Base-by-base conservation (phyloP, 1,140 invertebrate genomes). In the Plectrocnemia conspersa region DNA sequence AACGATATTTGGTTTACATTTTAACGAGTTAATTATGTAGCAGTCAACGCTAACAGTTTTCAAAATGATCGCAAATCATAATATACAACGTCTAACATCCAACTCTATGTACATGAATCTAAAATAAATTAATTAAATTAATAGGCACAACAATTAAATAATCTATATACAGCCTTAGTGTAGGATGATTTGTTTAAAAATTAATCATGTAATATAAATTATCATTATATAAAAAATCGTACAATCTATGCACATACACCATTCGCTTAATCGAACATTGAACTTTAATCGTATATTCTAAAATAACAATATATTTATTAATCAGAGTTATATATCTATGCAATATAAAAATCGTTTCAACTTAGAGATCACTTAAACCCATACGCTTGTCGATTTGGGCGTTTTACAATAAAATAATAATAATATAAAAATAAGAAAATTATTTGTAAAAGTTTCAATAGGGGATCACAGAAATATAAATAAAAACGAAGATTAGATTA, bases 401-500 rank as follows among this genome's bases (percentile, higher is more conserved):
- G 32, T 33, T 33, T 33, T 15, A 11, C n/a, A 33, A 33, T 33
- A 33, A 33, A 33, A 33, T 9, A 33, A 33, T 13, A 36, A 36
- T 36, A 40, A 18, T 40, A 15, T 40, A 40, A 15, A 40, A 40
- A 18, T 2, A 25, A 27, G 2, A 47, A 47, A 27, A 5, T 18
- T n/a, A 7, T 29, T 29, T 38, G 18, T 13, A 5, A 5, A 38
- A 38, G 35, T 38, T 10, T 38, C 35, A 9, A 7, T 38, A 5
- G 6, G 15, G 18, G 18, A 38, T 38, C 35, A 25, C 33, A 36
- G 22, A 35, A 23, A 15, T 16, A 33, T 55, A 49, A 56, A 50
- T 50, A 52, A 50, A 10, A 21, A 50, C 29, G n/a, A 21, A 40
- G 36, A 27, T 38, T 40, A 27, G 27, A 50, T 41, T 63, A 60